These are phyloP conservation scores for Malaclemys terrapin DNA, from an alignment of 2,113 vertebrate genomes.

Conservation along the genomic window DNA sequence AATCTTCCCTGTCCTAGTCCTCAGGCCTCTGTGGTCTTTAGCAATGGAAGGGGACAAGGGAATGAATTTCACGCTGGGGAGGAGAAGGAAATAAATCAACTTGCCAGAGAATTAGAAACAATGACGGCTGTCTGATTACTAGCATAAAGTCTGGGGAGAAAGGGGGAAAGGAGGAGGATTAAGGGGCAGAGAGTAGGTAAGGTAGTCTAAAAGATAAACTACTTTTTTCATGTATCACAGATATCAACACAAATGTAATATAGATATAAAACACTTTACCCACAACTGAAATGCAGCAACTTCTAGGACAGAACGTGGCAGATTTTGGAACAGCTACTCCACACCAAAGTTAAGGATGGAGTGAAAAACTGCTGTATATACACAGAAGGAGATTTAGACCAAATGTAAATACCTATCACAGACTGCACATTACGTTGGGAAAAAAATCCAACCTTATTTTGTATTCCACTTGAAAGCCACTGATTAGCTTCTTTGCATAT, in stretches of 20 bases:
- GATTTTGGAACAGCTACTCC: conserved; percentile 1
- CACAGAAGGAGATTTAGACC: background rate
- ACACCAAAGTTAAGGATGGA: background rate
- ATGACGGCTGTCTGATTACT: background rate
- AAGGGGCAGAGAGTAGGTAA: background rate
- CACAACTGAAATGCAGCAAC: conserved; percentile 2
- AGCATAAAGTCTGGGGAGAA: background rate
- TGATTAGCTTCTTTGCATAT: conserved; percentile 13
- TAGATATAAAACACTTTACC: background rate
- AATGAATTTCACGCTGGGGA: background rate
- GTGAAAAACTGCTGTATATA: conserved; percentile 22
- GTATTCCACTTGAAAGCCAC: background rate
- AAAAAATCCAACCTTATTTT: background rate
- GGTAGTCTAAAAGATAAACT: background rate
- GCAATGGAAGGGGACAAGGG: background rate
- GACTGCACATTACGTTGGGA: background rate
- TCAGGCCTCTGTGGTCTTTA: background rate
- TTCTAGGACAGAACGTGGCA: conserved; percentile 25
- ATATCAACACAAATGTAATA: background rate
- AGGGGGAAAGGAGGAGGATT: background rate
- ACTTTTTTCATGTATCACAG: background rate
- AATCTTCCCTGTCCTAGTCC: background rate
- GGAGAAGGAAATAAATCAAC: background rate
- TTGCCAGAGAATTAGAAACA: background rate
- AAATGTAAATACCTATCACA: background rate